These are phyloP conservation scores for Myripristis murdjan DNA, from an alignment of 2,797 vertebrate species.

Conservation along the genomic window DNA sequence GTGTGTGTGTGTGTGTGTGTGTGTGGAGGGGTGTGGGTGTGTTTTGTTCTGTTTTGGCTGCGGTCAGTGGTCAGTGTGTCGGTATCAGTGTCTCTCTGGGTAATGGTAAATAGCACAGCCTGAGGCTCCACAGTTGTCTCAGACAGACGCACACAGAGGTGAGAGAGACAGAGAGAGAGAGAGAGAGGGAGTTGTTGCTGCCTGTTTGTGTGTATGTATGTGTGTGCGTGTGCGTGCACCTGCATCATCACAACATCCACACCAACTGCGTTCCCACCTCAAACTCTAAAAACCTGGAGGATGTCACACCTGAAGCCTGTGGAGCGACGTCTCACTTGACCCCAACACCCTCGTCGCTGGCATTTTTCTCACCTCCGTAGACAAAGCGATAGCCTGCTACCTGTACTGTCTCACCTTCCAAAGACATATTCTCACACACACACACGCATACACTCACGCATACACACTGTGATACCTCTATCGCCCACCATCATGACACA, in stretches of 20 bases:
- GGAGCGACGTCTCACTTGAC: constrained; percentile 68
- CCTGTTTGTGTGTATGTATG: not conserved
- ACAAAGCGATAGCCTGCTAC: constrained; percentile 47
- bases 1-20: constrained; percentile 21
- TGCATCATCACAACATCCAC: constrained; percentile 19
- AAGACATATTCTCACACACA: constrained; percentile 5
- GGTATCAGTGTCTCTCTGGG: constrained; percentile 40
- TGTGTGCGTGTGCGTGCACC: not conserved
- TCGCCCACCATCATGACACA: constrained; percentile 34
- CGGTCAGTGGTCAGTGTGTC: constrained; percentile 35
- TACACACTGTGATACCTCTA: constrained; percentile 40
- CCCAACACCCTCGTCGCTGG: constrained; percentile 41
- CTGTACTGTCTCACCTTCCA: constrained; percentile 28
- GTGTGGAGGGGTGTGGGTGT: not conserved
- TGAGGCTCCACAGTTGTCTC: constrained; percentile 26
- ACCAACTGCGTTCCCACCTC: constrained; percentile 24
- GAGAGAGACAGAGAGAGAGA: not conserved
- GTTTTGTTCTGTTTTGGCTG: not conserved
- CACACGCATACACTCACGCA: not conserved
- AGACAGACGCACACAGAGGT: constrained; percentile 11
- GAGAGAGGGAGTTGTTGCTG: constrained; percentile 1
- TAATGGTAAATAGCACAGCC: constrained; percentile 27
- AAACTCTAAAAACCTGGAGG: constrained; percentile 43
- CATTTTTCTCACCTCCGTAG: constrained; percentile 56
- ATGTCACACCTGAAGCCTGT: constrained; percentile 65